phyloP scores from a whole-genome alignment of 37 sponge, comb jelly and placozoan species.

The Axinella damicornis region DNA sequence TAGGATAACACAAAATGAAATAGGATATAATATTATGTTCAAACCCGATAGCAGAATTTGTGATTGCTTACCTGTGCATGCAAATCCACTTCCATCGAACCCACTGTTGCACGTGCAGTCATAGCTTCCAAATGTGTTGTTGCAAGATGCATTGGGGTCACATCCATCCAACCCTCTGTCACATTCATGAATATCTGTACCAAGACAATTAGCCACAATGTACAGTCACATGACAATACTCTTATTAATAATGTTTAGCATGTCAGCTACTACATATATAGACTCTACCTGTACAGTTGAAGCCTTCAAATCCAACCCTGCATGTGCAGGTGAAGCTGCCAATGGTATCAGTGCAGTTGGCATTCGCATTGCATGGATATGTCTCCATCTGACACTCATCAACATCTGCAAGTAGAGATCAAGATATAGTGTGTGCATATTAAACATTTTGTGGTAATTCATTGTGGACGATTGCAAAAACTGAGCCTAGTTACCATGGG shows the following conservation, averaged over 20 bases:
- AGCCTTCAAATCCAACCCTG: constrained; percentile 19
- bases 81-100: constrained; percentile 1
- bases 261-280: no score
- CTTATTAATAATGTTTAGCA: no score
- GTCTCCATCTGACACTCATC: constrained; percentile 15
- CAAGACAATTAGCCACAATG: background rate
- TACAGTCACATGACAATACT: no score
- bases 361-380: background rate
- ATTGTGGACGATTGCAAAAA: no score
- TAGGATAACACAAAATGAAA: no score
- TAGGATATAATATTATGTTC: no score
- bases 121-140: background rate
- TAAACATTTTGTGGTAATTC: no score
- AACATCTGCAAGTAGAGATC: constrained; percentile 23
- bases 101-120: constrained; percentile 46
- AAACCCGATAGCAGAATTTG: background rate
- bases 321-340: constrained; percentile 28
- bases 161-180: background rate
- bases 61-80: no score
- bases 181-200: background rate
- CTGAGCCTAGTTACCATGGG: no score
- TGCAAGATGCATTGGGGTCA: no score
- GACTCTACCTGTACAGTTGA: constrained; percentile 14
- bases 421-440: background rate
- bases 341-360: background rate